Base-by-base conservation (phyloP, 1,140 invertebrate genomes). In the Copidosoma floridanum region DNA sequence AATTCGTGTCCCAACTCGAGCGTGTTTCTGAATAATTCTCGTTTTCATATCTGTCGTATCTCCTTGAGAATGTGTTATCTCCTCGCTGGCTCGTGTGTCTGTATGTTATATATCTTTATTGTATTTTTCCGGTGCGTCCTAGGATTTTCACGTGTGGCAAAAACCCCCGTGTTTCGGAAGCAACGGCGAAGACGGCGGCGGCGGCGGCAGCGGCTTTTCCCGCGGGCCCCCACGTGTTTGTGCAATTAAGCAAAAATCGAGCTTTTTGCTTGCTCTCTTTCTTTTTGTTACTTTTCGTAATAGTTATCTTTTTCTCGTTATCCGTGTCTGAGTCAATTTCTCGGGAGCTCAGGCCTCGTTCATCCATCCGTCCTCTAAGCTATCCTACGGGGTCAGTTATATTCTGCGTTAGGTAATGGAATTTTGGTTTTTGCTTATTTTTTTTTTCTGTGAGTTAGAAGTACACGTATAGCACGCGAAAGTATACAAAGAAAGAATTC, bases 331-430 rank as follows among this genome's bases (percentile, higher is more conserved):
- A 57, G 56, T 64, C 21, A 56, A 4, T 56, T 51, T 65, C 47
- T 67, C 57, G 41, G 56, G 51, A 47, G 65, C 63, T 68, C 66
- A 62, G 65, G 63, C 63, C 67, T 70, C 64, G 64, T 65, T 71
- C 68, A 53, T 73, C 71, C 67, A 69, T 72, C 71, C 61, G 67
- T 69, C 66, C 71, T 72, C 68, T 78, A 78, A 78, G 76, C 76
- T 74, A 78, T 73, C 76, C 76, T 77, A 78, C 76, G 70, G 71
- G 68, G 69, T 75, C 60, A 72, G 71, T 71, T 60, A 67, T 69
- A 68, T 65, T 66, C 61, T 65, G 56, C 46, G 67, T 68, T 68
- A 67, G 59, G 57, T 63, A 29, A 53, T 60, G 32, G 7, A 43
- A 41, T 29, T 54, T 52, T 47, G 5, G n/a, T 26, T 53, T 53